Evolutionary conservation across 1,140 invertebrate species (phyloP), one percentile per base, ranked within the genome.

Genomic region (Psix sp.): DNA sequence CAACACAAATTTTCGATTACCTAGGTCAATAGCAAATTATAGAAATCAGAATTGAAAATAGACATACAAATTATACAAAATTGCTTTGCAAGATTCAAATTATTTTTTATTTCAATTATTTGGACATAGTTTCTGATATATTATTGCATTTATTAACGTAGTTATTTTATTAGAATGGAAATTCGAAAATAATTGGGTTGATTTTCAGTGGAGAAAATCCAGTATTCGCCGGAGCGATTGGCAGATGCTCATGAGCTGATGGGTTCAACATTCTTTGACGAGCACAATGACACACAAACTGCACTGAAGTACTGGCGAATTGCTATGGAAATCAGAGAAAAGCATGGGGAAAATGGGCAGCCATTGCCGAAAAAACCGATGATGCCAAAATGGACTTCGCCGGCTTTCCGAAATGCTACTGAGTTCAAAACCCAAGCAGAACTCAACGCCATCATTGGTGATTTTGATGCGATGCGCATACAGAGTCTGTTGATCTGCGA

Each of bases 221-320:
- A 73, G n/a, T 96, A 95, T 82, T 68, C 87, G 6, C 80, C 88
- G 0, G 91, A 92, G 78, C 88, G 93, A 67, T 81, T 94, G 26
- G 94, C 94, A 0, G 93, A 96, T 84, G 93, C 94, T 0, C 90
- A 95, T 78, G 95, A 96, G 82, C 84, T 97, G 51, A 91, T 96
- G 78, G 94, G 94, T 9, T 90, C 94, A 1, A 96, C 94, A 15
- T 94, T 93, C 85, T 88, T 96, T 10, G 94, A 96, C 82, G 93
- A 94, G 82, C 92, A 94, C 81, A 92, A 93, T 82, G 93, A 94
- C 80, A 90, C 91, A 0, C 87, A 89, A 52, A 87, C 87, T 10
- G 90, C 91, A 16, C 80, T 93, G 17, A 83, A 87, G 45, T 90
- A 92, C 74, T 95, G 94, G 94, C 89, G 89, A 16, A 88, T 88